Base-by-base conservation (phyloP, 92 coral and sea anemone species). In the Zoanthus sansibaricus region DNA sequence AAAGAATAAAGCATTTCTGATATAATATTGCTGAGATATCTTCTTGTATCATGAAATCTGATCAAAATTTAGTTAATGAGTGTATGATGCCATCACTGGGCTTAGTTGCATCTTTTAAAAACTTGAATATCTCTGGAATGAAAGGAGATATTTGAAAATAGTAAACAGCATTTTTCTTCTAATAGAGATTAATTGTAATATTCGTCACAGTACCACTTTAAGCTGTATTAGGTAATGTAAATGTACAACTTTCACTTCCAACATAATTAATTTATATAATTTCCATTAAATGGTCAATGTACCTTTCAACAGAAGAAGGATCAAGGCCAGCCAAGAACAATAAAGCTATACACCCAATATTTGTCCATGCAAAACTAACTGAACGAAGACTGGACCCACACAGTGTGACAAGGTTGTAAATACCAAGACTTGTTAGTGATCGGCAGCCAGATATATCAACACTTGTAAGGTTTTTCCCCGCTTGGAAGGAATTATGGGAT, bases 401-500 rank as follows among this genome's bases (percentile, higher is more conserved):
- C 32, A 94, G 37, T 2, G n/a, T 73, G 2, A 89, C 94, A 56
- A 94, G 79, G 71, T 94, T 67, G 58, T 79, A 73, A 15, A 94
- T 82, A 17, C 94, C 86, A 31, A 54, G 37, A 54, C 93, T 91
- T 20, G 98, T 90, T 16, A 94, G 88, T 76, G 90, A 89, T 58
- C 74, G 92, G 54, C 98, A 94, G 78, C 98, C 98, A 47, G 98
- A 94, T n/a, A 94, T 47, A 71, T 94, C 98, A 0, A 94, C 89
- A 82, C 93, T 94, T 21, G 93, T 86, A 31, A 94, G 95, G 64
- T 82, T 83, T 59, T 31, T 56, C 9, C 94, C 94, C 46, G 94
- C 94, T 16, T 33, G 90, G 62, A 68, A 62, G 20, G 82, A 75
- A 18, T 84, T 62, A 48, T 55, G 68, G 37, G 93, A 76, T 68